These are phyloP conservation scores for Ericerus pela DNA, from an alignment of 1,140 invertebrate genomes.

Conservation along the genomic window DNA sequence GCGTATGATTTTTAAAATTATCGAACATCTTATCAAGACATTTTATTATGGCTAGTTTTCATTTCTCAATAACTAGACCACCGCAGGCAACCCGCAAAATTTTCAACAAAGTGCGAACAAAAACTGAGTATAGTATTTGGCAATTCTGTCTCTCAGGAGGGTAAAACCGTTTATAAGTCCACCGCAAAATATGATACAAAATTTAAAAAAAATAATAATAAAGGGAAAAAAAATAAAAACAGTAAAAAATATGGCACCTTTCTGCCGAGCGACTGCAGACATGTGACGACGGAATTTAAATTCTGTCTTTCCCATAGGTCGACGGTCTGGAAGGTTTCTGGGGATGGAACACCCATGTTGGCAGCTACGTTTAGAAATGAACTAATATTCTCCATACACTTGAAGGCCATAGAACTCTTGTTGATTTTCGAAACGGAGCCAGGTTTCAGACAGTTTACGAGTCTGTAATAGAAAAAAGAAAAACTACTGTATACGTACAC, in stretches of 20 bases:
- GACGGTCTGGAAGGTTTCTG: conserved; percentile 92
- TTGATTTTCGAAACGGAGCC: conserved; percentile 77
- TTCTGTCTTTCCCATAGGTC: conserved; percentile 93
- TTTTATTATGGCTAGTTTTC: too few species aligned
- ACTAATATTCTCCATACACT: conserved; percentile 98
- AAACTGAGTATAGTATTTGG: too few species aligned
- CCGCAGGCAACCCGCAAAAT: too few species aligned
- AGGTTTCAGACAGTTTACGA: conserved; percentile 63
- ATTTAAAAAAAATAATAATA: too few species aligned
- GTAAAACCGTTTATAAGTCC: too few species aligned
- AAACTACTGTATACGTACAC: too few species aligned
- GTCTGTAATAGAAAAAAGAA: conserved; percentile 36
- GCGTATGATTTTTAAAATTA: too few species aligned
- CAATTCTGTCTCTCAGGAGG: too few species aligned
- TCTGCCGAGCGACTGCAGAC: conserved; percentile 81
- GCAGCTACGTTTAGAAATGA: conserved; percentile 74
- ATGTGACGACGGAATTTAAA: conserved; percentile 86
- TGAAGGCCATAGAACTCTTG: conserved; percentile 78
- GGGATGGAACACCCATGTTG: conserved; percentile 77
- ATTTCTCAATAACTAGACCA: too few species aligned
- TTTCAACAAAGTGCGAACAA: too few species aligned
- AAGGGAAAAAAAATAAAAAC: neutral
- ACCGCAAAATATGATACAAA: too few species aligned
- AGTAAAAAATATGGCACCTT: conserved; percentile 48
- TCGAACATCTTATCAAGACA: too few species aligned